Base-by-base conservation (phyloP, 2,113 vertebrate species). In the Strix aluco region DNA sequence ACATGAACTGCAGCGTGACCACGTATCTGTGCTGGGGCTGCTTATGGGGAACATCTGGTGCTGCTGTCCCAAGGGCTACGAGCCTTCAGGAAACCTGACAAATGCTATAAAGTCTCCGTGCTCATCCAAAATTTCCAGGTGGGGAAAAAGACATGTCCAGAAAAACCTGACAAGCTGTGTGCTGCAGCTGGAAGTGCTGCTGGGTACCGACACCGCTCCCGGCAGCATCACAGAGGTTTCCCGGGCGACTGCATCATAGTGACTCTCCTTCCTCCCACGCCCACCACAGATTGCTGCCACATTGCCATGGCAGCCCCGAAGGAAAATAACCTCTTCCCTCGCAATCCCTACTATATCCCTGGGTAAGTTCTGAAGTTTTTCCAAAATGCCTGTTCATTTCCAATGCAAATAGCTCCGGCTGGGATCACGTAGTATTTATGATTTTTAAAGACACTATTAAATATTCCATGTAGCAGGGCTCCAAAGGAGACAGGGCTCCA, bases 1-100 rank as follows among this genome's bases (percentile, higher is more conserved):
- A 1, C 0, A 3, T 0, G 12, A 23, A 1, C 40, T 1, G 2
- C 2, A 0, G 23, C 1, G 0, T 0, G 52, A 71, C 11, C 26
- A 2, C 0, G 0, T 0, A 1, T 10, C 6, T 10, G 72, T 58
- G 72, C 59, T 13, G 54, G 55, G 29, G 62, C 47, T 5, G 6
- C 63, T 70, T 3, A 1, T 0, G 0, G 29, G 72, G 55, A 58
- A 15, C 83, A 44, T 8, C 71, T 78, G 89, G 32, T 1, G 1
- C 32, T 0, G 1, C 55, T 27, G 22, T 15, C 40, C 32, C 5
- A 21, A 14, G 85, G 44, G 62, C 81, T 47, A 9, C 0, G 8
- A 55, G 62, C 79, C 57, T 47, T 32, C n/a, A 18, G 85, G 46
- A 32, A 25, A 2, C 10, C 58, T 51, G 66, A 29, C 3, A 54